These are phyloP conservation scores for Enteromius radiatus DNA, from an alignment of 2,797 vertebrate genomes.

Conservation along the genomic window DNA sequence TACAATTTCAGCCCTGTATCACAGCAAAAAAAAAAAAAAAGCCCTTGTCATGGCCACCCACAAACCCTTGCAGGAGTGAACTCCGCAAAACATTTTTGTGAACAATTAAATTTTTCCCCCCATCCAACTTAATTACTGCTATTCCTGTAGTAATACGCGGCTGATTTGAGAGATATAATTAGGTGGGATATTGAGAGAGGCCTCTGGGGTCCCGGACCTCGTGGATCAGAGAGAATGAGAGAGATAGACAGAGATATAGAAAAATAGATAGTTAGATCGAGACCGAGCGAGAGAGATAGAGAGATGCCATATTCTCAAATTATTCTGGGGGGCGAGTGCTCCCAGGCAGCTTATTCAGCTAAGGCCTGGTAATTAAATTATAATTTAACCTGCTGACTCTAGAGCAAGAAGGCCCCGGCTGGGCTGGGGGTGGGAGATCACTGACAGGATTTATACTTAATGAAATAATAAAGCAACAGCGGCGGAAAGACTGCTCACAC, in stretches of 20 bases:
- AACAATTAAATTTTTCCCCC: constrained; percentile 69
- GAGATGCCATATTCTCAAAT: constrained; percentile 96
- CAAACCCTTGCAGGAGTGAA: constrained; percentile 53
- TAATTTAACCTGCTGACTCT: constrained; percentile 96
- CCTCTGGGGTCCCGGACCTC: constrained; percentile 76
- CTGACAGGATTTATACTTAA: constrained; percentile 92
- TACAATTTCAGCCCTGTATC: background rate
- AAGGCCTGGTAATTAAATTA: constrained; percentile 99
- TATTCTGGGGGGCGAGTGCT: constrained; percentile 93
- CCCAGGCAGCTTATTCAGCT: constrained; percentile 95
- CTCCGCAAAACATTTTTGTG: constrained; percentile 62
- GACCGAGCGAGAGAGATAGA: constrained; percentile 79
- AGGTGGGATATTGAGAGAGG: constrained; percentile 81
- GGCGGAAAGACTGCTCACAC: constrained; percentile 75
- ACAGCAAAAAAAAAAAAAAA: background rate
- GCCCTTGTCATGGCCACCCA: constrained; percentile 57
- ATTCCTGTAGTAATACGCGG: constrained; percentile 75
- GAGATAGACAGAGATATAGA: constrained; percentile 42
- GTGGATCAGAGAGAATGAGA: constrained; percentile 75
- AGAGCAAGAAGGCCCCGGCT: constrained; percentile 85
- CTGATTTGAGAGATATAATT: constrained; percentile 81
- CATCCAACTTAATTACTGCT: constrained; percentile 81
- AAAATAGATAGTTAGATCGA: constrained; percentile 65
- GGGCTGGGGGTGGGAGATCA: constrained; percentile 82
- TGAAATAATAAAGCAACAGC: constrained; percentile 95